Conservation (phyloP, 2,797 vertebrate genomes). For the Acestrorhynchus altus region DNA sequence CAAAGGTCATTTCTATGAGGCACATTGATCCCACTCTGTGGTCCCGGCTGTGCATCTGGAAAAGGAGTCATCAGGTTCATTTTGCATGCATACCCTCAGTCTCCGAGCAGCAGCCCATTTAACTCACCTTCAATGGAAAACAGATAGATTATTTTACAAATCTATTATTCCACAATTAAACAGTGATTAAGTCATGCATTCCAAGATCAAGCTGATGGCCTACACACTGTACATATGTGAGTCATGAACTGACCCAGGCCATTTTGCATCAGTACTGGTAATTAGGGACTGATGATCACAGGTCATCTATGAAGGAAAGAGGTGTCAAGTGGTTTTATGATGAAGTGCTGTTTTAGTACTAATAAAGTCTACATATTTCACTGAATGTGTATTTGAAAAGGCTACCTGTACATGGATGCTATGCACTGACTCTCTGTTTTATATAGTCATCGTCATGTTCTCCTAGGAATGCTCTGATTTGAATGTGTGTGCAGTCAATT, state of each 20-base stretch:
- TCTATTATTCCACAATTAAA: too few species aligned
- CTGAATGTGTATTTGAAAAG: background rate
- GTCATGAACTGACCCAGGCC: too few species aligned
- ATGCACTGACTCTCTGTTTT: background rate
- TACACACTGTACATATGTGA: too few species aligned
- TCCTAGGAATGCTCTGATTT: background rate
- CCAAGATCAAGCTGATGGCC: too few species aligned
- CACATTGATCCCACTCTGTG: constrained; percentile 27
- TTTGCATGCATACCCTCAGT: background rate
- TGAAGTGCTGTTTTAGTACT: too few species aligned
- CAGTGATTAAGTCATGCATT: too few species aligned
- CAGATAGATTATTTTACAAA: too few species aligned
- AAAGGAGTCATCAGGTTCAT: constrained; percentile 12
- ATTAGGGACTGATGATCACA: too few species aligned
- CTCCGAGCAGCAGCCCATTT: constrained; percentile 4
- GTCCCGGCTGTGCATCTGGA: constrained; percentile 14
- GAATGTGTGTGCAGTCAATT: background rate
- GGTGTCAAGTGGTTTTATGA: too few species aligned
- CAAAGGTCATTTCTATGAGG: constrained; percentile 30
- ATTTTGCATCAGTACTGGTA: too few species aligned
- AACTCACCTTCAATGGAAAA: background rate
- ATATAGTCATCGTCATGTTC: background rate
- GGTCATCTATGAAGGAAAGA: too few species aligned
- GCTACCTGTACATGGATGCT: background rate
- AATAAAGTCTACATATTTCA: background rate